Evolutionary conservation across 1,140 invertebrate species (phyloP).

Genomic region (Coenobita brevimanus): DNA sequence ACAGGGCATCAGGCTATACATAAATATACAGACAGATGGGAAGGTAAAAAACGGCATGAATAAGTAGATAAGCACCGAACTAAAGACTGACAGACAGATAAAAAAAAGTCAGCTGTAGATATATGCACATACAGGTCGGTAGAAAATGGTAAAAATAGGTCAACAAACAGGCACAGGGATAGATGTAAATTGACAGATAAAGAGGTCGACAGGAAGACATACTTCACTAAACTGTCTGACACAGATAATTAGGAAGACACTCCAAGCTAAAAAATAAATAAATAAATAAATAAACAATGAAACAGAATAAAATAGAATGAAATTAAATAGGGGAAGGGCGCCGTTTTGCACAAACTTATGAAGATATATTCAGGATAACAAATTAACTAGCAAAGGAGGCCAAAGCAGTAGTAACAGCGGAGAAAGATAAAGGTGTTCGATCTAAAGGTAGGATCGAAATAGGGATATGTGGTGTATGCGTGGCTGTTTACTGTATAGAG

Average conservation of each 20-base stretch:
- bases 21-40: background rate
- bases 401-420: too few species aligned
- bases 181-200: background rate
- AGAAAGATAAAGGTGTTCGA: too few species aligned
- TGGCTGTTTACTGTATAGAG: too few species aligned
- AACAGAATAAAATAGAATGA: too few species aligned
- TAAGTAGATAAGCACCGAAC: background rate
- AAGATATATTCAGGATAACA: too few species aligned
- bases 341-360: too few species aligned
- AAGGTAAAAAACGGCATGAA: background rate
- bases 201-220: background rate
- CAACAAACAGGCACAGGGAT: background rate
- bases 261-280: background rate
- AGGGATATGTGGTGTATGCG: too few species aligned
- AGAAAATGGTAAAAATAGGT: background rate
- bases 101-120: background rate
- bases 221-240: background rate
- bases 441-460: too few species aligned
- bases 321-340: too few species aligned
- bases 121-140: slow-evolving; percentile 1
- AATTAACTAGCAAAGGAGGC: too few species aligned
- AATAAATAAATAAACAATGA: too few species aligned
- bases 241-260: background rate
- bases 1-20: too few species aligned
- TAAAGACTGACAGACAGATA: background rate